Percentiles rank a stretch among this genome's conserved stretches.
These are phyloP conservation scores for Gryon sp. DNA, from an alignment of 1,140 invertebrate species.

Conservation along the genomic window DNA sequence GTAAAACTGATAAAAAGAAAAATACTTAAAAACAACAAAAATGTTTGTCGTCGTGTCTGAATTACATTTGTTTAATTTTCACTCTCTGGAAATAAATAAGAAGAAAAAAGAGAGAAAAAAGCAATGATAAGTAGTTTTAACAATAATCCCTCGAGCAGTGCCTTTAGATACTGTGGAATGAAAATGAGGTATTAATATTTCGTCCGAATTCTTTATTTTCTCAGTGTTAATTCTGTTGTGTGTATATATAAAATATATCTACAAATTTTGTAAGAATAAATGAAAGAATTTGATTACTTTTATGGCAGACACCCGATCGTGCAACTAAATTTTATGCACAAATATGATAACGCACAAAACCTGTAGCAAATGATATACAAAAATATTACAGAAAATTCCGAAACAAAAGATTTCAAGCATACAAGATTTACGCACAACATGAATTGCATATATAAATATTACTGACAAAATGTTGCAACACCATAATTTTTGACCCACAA, in stretches of 20 bases:
- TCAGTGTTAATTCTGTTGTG: neutral
- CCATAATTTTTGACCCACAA: too few relatives aligned
- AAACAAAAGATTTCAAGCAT: too few relatives aligned
- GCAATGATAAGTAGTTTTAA: slow-evolving; percentile 33
- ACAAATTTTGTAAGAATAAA: too few relatives aligned
- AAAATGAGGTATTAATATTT: slow-evolving; percentile 71
- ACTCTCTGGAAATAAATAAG: neutral
- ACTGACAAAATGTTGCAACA: too few relatives aligned
- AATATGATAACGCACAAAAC: too few relatives aligned
- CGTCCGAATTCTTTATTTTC: slow-evolving; percentile 18
- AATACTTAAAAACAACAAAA: neutral
- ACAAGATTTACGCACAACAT: too few relatives aligned
- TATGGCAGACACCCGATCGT: too few relatives aligned
- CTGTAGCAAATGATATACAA: too few relatives aligned
- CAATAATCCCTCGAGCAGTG: slow-evolving; percentile 72
- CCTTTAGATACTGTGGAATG: slow-evolving; percentile 76
- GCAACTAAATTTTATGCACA: too few relatives aligned
- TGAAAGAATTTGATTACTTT: too few relatives aligned
- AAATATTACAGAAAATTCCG: too few relatives aligned
- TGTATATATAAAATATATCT: neutral
- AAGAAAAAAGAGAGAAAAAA: slow-evolving; percentile 2
- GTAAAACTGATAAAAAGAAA: neutral
- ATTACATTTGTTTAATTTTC: slow-evolving; percentile 1
- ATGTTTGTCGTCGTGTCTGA: neutral
- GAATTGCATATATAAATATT: too few relatives aligned